Percentiles rank a stretch among this genome's conserved stretches.
Evolutionary conservation across 2,113 vertebrate genomes (phyloP).

Genomic region (Tenrec ecaudatus): DNA sequence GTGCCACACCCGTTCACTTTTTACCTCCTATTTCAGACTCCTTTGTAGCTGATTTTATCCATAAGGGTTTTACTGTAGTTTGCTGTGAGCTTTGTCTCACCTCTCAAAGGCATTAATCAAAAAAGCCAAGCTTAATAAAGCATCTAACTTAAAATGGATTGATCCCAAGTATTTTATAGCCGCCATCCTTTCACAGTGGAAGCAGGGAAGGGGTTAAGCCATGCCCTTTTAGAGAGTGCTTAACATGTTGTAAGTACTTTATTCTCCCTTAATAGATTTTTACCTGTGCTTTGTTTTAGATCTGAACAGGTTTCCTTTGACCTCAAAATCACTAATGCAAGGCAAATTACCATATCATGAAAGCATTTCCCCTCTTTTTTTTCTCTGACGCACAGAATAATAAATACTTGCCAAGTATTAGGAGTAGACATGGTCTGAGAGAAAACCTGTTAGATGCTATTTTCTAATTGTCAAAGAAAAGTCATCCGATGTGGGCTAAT

Average conservation of each 20-base stretch:
- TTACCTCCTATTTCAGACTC: neutral
- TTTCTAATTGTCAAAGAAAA: constrained; percentile 50
- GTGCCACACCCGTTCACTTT: neutral
- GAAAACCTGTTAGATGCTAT: constrained; percentile 35
- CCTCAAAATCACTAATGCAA: constrained; percentile 78
- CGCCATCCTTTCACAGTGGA: constrained; percentile 58
- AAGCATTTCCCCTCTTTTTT: neutral
- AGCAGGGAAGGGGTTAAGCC: constrained; percentile 57
- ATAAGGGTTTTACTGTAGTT: constrained; percentile 32
- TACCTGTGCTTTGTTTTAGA: constrained; percentile 73
- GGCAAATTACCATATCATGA: constrained; percentile 71
- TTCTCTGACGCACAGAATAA: constrained; percentile 34
- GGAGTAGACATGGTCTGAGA: neutral
- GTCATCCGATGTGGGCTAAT: constrained; percentile 32
- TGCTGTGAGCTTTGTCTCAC: constrained; percentile 32
- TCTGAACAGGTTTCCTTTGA: constrained; percentile 78
- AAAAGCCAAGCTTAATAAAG: constrained; percentile 63
- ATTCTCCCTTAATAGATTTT: constrained; percentile 70
- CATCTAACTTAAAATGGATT: constrained; percentile 55
- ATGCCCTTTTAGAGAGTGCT: constrained; percentile 65
- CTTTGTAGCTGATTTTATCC: constrained; percentile 26
- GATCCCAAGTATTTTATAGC: constrained; percentile 71
- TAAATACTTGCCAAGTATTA: constrained; percentile 46
- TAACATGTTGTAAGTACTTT: constrained; percentile 55
- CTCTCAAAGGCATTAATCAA: constrained; percentile 64